Evolutionary conservation across 2,888 invertebrate genomes (phyloP).

Genomic region (Drosophila falleni): DNA sequence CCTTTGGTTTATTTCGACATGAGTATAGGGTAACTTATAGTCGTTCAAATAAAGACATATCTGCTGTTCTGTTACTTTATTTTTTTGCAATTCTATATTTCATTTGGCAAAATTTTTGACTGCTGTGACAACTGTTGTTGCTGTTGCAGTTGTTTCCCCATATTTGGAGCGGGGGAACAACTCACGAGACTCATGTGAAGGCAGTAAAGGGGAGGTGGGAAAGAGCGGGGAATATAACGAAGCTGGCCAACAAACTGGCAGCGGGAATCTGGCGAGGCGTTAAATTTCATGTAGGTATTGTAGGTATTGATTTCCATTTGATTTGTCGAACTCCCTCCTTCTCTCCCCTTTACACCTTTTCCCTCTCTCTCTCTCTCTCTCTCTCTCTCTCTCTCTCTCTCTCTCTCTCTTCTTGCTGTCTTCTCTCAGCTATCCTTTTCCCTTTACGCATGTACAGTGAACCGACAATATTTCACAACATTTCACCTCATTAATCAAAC

Average conservation of each 20-base stretch:
- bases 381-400: no score
- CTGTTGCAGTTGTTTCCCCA: constrained; percentile 49
- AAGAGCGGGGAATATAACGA: background rate
- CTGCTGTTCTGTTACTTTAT: constrained; percentile 11
- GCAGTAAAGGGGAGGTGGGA: background rate
- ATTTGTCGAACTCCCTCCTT: constrained; percentile 52
- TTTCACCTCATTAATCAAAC: constrained; percentile 84
- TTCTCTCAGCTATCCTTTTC: background rate
- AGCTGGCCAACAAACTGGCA: constrained; percentile 9
- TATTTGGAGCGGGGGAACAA: constrained; percentile 37
- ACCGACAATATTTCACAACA: constrained; percentile 83
- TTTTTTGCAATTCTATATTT: constrained; percentile 54
- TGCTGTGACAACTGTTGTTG: constrained; percentile 59
- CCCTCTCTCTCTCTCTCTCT: no score
- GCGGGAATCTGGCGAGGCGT: constrained; percentile 58
- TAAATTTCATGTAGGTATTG: constrained; percentile 76
- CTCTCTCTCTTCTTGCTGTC: no score
- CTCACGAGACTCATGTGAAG: background rate
- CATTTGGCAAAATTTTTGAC: constrained; percentile 58
- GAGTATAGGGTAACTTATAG: constrained; percentile 17
- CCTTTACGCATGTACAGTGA: constrained; percentile 6
- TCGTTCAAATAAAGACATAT: constrained; percentile 1
- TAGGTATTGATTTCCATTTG: constrained; percentile 79
- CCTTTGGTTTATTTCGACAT: no score
- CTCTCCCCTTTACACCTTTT: background rate